A percentile compares a stretch with the other conserved stretches of the same genome.
phyloP scores from a whole-genome alignment of 2,888 invertebrate genomes.

The Clitarchus hookeri region DNA sequence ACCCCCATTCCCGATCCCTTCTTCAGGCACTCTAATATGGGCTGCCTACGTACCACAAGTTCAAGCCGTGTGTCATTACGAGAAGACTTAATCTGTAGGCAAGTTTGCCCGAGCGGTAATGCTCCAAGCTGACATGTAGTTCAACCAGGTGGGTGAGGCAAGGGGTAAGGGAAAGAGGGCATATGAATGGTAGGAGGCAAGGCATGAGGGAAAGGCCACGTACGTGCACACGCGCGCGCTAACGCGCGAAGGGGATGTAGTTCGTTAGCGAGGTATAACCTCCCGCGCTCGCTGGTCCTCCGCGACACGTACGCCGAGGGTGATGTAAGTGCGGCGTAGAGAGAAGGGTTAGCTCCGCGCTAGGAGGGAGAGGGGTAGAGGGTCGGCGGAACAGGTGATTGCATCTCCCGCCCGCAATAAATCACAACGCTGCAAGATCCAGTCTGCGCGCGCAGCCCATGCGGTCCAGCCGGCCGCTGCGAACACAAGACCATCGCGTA shows the following conservation, averaged over 20 bases:
- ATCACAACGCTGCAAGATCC: not conserved
- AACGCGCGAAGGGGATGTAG: not conserved
- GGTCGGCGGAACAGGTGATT: not conserved
- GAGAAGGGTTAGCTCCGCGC: not conserved
- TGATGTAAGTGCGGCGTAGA: not conserved
- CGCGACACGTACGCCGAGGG: not conserved
- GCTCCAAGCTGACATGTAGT: not conserved
- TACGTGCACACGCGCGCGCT: not conserved
- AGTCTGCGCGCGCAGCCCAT: not conserved
- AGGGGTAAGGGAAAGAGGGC: not conserved
- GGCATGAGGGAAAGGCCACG: not conserved
- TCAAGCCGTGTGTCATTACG: too few species aligned
- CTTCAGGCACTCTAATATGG: too few species aligned
- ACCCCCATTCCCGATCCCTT: too few species aligned
- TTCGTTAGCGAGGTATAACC: conserved; percentile 14
- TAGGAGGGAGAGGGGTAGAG: not conserved
- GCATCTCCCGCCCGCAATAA: conserved; percentile 7
- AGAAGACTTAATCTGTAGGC: too few species aligned
- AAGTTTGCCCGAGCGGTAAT: too few species aligned
- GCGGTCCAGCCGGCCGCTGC: not conserved
- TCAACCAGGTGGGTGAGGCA: not conserved
- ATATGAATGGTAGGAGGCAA: not conserved
- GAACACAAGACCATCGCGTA: not conserved
- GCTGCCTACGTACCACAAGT: too few species aligned
- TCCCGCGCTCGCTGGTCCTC: not conserved